phyloP scores from a whole-genome alignment of 35 echinoderm and acorn worm species.

The Anneissia japonica region DNA sequence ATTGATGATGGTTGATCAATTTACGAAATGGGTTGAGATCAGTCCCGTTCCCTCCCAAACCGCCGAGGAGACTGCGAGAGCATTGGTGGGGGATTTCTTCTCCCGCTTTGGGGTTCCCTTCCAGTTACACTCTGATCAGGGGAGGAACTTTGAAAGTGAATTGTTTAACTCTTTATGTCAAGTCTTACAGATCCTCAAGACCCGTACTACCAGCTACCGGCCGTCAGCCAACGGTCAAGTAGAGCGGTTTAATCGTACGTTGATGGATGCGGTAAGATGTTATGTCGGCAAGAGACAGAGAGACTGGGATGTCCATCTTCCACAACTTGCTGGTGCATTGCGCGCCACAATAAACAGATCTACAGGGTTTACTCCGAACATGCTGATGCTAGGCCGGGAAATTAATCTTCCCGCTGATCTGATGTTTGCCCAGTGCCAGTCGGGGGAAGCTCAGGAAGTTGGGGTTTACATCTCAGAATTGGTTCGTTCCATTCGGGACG shows the following conservation, averaged over 20 bases:
- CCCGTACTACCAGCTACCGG: constrained; percentile 33
- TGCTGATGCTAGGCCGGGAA: constrained; percentile 41
- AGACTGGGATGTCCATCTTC: constrained; percentile 14
- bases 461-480: neutral
- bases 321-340: constrained; percentile 39
- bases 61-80: constrained; percentile 27
- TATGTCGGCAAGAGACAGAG: constrained; percentile 23
- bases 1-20: constrained; percentile 14
- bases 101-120: constrained; percentile 35
- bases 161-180: constrained; percentile 16
- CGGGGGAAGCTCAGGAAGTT: neutral
- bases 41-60: constrained; percentile 42
- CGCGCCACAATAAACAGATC: constrained; percentile 45
- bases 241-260: neutral
- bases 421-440: neutral
- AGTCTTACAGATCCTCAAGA: constrained; percentile 39
- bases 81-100: constrained; percentile 39
- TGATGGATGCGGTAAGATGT: constrained; percentile 34
- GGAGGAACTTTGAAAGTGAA: constrained; percentile 56
- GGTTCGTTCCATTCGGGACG: neutral
- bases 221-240: constrained; percentile 56
- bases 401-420: constrained; percentile 46
- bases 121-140: constrained; percentile 42
- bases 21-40: constrained; percentile 39
- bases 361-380: constrained; percentile 43